These are phyloP conservation scores for Scarus forsteni DNA, from an alignment of 2,797 vertebrate genomes.

Conservation along the genomic window DNA sequence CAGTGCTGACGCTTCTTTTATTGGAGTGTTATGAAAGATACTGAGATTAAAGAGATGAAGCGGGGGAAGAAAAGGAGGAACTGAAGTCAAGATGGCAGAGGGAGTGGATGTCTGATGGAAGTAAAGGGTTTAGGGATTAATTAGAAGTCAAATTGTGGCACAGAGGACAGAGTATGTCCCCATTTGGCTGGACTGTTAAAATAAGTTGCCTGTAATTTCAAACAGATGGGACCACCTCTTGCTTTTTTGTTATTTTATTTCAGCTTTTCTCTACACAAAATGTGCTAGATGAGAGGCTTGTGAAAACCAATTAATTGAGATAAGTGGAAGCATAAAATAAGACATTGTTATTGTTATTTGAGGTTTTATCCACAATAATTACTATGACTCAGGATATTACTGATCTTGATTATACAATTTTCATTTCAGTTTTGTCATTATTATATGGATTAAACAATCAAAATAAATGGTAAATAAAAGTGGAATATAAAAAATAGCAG, in stretches of 20 bases:
- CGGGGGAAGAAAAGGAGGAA: background rate
- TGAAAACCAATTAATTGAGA: background rate
- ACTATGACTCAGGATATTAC: background rate
- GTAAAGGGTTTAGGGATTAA: slow-evolving; percentile 21
- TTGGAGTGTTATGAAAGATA: slow-evolving; percentile 30
- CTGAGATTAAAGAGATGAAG: slow-evolving; percentile 10
- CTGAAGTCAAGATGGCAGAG: background rate
- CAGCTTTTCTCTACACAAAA: slow-evolving; percentile 1
- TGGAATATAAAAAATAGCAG: too few species aligned
- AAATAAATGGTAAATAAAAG: too few species aligned
- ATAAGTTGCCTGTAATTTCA: slow-evolving; percentile 24
- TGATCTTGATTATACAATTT: background rate
- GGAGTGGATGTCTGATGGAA: background rate
- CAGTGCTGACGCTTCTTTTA: slow-evolving; percentile 25
- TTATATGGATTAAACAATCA: background rate
- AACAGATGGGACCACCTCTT: slow-evolving; percentile 18
- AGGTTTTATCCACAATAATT: background rate
- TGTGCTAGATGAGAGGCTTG: background rate
- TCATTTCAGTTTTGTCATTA: too few species aligned
- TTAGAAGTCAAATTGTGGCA: slow-evolving; percentile 13
- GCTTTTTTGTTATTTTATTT: slow-evolving; percentile 19
- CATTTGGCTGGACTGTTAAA: slow-evolving; percentile 32
- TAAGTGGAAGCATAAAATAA: background rate
- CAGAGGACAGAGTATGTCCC: slow-evolving; percentile 12
- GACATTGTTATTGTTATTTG: background rate